phyloP scores from a whole-genome alignment of 2,888 invertebrate species.

The Dione juno region DNA sequence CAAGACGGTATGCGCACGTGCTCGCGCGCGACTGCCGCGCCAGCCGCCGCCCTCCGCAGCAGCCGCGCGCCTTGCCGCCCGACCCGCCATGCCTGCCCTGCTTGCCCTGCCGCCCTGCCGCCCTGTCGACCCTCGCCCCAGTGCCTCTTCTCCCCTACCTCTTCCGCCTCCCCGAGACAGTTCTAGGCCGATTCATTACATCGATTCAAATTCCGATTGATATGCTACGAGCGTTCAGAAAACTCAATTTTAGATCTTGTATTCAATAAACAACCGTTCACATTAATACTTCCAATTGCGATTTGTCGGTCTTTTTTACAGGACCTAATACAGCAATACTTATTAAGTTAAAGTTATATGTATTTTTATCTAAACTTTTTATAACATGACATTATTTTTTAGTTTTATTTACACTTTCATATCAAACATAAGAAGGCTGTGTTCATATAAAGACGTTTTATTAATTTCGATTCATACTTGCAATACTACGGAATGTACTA shows the following conservation, averaged over 20 bases:
- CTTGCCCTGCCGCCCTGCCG: slow-evolving; percentile 57
- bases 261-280: slow-evolving; percentile 14
- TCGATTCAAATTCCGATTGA: slow-evolving; percentile 52
- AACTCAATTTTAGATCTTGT: slow-evolving; percentile 27
- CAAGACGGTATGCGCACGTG: slow-evolving; percentile 77
- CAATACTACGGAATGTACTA: neutral
- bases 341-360: neutral
- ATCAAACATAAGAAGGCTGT: no score
- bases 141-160: slow-evolving; percentile 39
- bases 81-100: slow-evolving; percentile 61
- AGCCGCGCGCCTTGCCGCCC: slow-evolving; percentile 63
- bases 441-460: neutral
- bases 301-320: neutral
- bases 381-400: no score
- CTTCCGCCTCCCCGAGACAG: slow-evolving; percentile 43
- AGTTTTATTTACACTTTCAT: no score
- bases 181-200: slow-evolving; percentile 56
- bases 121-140: slow-evolving; percentile 45
- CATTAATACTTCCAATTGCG: slow-evolving; percentile 1
- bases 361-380: no score
- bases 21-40: slow-evolving; percentile 78
- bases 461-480: neutral
- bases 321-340: neutral
- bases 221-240: slow-evolving; percentile 51
- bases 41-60: slow-evolving; percentile 59